phyloP scores from a whole-genome alignment of 2,888 invertebrate species.

The Dryadula phaetusa region DNA sequence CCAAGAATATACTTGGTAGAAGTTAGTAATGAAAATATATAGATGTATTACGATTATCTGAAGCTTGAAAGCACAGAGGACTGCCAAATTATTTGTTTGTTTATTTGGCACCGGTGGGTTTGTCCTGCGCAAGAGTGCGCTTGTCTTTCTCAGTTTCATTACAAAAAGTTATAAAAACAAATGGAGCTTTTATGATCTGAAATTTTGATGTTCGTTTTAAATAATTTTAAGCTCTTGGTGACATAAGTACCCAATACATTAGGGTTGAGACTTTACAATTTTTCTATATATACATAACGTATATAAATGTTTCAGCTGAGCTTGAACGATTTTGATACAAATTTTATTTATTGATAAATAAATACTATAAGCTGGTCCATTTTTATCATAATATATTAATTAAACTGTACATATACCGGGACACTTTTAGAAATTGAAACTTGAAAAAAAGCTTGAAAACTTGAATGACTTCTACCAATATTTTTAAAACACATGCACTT shows the following conservation, averaged over 20 bases:
- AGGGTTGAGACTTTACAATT: not conserved
- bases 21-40: not conserved
- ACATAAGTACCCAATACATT: not conserved
- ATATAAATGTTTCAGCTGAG: not conserved
- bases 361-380: too few species aligned
- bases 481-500: too few species aligned
- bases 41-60: constrained; percentile 32
- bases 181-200: constrained; percentile 11
- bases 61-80: constrained; percentile 41
- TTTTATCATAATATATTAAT: too few species aligned
- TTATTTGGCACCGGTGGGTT: constrained; percentile 47
- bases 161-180: constrained; percentile 21
- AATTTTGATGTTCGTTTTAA: not conserved
- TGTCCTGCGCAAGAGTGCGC: constrained; percentile 40
- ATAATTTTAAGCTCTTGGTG: not conserved
- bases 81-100: constrained; percentile 50
- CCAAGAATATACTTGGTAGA: constrained; percentile 17
- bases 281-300: not conserved
- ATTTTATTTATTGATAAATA: too few species aligned
- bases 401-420: too few species aligned
- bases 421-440: too few species aligned
- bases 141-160: constrained; percentile 30
- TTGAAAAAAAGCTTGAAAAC: too few species aligned
- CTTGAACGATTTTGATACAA: too few species aligned
- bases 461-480: too few species aligned